Evolutionary conservation across 2,113 vertebrate genomes (phyloP).

Genomic region (Ranitomeya variabilis): DNA sequence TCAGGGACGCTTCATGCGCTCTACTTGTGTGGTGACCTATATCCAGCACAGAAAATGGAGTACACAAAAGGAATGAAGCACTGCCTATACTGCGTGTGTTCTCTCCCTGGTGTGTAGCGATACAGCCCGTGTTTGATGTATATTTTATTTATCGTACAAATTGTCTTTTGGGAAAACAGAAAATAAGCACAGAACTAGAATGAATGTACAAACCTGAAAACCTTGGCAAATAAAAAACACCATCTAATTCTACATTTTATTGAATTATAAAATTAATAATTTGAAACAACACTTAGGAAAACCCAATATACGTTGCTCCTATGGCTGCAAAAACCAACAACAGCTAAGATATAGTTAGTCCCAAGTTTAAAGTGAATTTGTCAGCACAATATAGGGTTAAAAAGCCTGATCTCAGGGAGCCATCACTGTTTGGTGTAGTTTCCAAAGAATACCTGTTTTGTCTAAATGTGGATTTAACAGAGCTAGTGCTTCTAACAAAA

Average conservation of each 20-base stretch:
- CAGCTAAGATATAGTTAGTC: no score
- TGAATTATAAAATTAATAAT: background rate
- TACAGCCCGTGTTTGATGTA: conserved; percentile 2
- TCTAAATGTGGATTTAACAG: no score
- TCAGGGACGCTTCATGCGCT: background rate
- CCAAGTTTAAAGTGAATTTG: no score
- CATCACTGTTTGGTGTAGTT: no score
- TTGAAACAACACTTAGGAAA: background rate
- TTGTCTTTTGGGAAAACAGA: background rate
- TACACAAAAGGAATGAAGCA: background rate
- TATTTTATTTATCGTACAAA: conserved; percentile 17
- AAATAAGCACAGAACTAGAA: conserved; percentile 15
- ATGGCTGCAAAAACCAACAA: no score
- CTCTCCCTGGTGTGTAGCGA: background rate
- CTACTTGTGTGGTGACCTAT: conserved; percentile 61
- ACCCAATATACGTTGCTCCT: no score
- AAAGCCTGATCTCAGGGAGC: no score
- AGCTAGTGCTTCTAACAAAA: no score
- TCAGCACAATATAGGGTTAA: no score
- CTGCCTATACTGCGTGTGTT: background rate
- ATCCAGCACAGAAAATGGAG: background rate
- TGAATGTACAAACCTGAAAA: conserved; percentile 2
- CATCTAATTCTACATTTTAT: background rate
- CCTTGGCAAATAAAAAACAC: background rate
- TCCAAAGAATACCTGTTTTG: no score